Evolutionary conservation across 2,113 vertebrate species (phyloP), one percentile per base, ranked within the genome.

Genomic region (Nettapus auritus): DNA sequence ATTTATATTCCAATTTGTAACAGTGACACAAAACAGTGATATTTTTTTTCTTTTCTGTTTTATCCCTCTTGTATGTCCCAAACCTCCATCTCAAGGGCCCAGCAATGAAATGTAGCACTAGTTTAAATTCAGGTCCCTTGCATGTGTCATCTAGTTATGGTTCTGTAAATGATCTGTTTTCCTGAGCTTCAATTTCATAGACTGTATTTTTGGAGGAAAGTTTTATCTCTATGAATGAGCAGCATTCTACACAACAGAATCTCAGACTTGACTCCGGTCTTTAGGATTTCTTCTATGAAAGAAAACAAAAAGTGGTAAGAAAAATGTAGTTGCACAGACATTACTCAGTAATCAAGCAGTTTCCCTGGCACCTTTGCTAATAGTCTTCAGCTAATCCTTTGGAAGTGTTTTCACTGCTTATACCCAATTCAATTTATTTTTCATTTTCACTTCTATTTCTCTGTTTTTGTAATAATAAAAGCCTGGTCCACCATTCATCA

Each of bases 381-480:
- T 29, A 63, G 2, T n/a, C 34, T 73, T 91, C 75, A 85, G 15
- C 48, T 89, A 95, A 90, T 93, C 76, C 56, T 84, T 70, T 88
- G 76, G 46, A 92, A 92, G 59, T 63, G 18, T 40, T 92, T 94
- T 90, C 57, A 56, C 33, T 81, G 12, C 34, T 82, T 86, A 53
- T 64, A 59, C 42, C 56, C 13, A 68, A 17, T 46, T 63, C 3
- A 70, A 70, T 74, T 88, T 74, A 52, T 88, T 95, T 94, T 83
- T 48, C 11, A 42, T 60, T 86, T 92, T 85, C 33, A 86, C 18
- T 84, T 88, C 23, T 75, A 8, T 89, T 82, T 82, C 69, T 90
- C 74, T 86, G 15, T 48, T 84, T 86, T 88, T 66, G 56, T 73
- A 71, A 87, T 73, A 85, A 90, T 66, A 48, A 85, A 88, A 89